These are phyloP conservation scores for Paratilapia polleni DNA, from an alignment of 2,113 vertebrate species.

Conservation along the genomic window DNA sequence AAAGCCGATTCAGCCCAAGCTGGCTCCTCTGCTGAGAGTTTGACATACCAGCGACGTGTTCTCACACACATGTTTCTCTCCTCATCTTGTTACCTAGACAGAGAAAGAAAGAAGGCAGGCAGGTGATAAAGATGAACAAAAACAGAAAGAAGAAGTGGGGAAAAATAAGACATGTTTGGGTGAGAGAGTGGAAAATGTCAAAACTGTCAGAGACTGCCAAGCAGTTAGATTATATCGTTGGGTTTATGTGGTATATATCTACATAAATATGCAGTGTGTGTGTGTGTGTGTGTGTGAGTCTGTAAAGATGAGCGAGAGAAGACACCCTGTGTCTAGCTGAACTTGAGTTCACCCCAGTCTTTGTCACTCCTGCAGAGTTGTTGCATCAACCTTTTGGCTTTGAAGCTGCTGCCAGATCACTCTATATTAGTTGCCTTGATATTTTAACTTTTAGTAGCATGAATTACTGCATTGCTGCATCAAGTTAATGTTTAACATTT, in stretches of 20 bases:
- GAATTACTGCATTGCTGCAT: not conserved
- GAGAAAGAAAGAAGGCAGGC: not conserved
- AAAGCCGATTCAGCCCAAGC: conserved; percentile 19
- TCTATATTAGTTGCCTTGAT: not conserved
- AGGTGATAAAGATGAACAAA: not conserved
- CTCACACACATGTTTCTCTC: conserved; percentile 21
- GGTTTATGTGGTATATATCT: not conserved
- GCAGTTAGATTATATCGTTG: not conserved
- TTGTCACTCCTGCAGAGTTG: conserved; percentile 28
- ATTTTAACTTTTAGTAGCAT: not conserved
- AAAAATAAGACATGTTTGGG: conserved; percentile 9
- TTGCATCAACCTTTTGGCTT: conserved; percentile 45
- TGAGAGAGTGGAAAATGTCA: not conserved
- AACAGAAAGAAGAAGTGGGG: not conserved
- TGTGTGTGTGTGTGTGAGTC: not conserved
- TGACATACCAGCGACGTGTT: conserved; percentile 19
- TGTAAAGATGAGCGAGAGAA: not conserved
- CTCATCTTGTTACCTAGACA: conserved; percentile 4
- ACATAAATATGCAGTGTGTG: not conserved
- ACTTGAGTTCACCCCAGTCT: conserved; percentile 37
- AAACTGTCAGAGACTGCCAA: conserved; percentile 9
- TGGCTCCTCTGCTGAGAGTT: conserved; percentile 1
- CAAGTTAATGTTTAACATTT: not conserved
- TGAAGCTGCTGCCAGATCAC: conserved; percentile 26
- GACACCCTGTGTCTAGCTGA: conserved; percentile 28